Evolutionary conservation across 2,797 vertebrate species (phyloP), one percentile per base, ranked within the genome.

Genomic region (Enteromius anoplus): DNA sequence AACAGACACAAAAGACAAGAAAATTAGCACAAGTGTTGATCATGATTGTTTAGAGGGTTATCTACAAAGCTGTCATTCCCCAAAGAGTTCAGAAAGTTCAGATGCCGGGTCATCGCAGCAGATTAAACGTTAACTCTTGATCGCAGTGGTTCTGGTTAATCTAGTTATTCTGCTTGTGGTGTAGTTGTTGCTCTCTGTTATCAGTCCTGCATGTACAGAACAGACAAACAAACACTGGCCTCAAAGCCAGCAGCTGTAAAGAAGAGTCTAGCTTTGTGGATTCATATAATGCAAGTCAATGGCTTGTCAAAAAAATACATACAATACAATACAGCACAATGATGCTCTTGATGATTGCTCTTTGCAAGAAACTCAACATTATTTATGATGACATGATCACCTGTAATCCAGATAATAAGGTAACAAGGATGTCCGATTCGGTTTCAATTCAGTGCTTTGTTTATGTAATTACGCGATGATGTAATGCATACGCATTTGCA

Each of bases 1-100:
- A 85, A 90, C 47, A 23, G 78, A 26, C 75, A 49, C 84, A 90
- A 51, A 26, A 42, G 78, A 84, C 2, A 47, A 47, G 75, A 29
- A 58, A 42, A 21, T 1, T 29, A 29, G 21, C 47, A 58, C 58
- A 78, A 15, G 4, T 29, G 51, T 3, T 62, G 62, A 2, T 7
- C 17, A 83, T 58, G 1, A 58, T 45, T 1, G 42, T 45, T 45
- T 12, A 45, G 42, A 58, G 51, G 21, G 10, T 49, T 2, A 10
- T 3, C 3, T 60, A 19, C 45, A 51, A 3, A 32, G 26, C 4
- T 45, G 23, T 62, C 12, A 29, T 15, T 15, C 23, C 21, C 62
- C 5, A 0, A 15, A 34, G 51, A 58, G 51, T 55, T 40, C 34
- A 77, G 55, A 62, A n/a, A 65, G 60, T 32, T n/a, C 37, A 78